These are phyloP conservation scores for Leucophenga montana DNA, from an alignment of 2,888 invertebrate genomes.

Conservation along the genomic window DNA sequence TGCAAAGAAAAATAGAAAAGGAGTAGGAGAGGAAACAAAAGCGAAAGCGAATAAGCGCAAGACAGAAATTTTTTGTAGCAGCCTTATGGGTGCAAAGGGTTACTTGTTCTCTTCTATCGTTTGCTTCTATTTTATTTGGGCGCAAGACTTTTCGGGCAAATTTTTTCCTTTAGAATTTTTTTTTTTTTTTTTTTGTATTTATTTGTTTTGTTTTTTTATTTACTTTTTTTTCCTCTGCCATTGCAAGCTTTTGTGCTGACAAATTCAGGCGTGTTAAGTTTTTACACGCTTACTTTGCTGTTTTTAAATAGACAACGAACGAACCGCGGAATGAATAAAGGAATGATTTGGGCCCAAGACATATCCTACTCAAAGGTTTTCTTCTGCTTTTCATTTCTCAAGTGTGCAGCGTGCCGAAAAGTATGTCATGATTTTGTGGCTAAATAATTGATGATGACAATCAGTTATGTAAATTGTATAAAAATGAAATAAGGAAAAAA, in stretches of 20 bases:
- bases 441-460: constrained; percentile 71
- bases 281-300: constrained; percentile 67
- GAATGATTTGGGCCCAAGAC: constrained; percentile 28
- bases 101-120: constrained; percentile 37
- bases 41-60: constrained; percentile 39
- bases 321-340: neutral
- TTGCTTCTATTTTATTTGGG: constrained; percentile 5
- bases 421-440: constrained; percentile 41
- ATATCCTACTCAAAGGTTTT: neutral
- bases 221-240: constrained; percentile 11
- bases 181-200: constrained; percentile 9
- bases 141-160: neutral
- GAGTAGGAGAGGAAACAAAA: constrained; percentile 46
- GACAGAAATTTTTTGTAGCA: constrained; percentile 1
- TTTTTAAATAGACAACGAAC: constrained; percentile 59
- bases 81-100: constrained; percentile 47
- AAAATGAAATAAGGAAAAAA: neutral
- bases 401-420: constrained; percentile 48
- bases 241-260: constrained; percentile 63
- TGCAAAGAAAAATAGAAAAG: constrained; percentile 43
- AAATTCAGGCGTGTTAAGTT: constrained; percentile 70
- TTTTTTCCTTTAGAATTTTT: constrained; percentile 22
- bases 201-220: neutral
- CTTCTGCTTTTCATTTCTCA: constrained; percentile 27
- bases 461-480: constrained; percentile 69